Conservation (phyloP, 1,140 invertebrate species). For the Asbolus verrucosus region DNA sequence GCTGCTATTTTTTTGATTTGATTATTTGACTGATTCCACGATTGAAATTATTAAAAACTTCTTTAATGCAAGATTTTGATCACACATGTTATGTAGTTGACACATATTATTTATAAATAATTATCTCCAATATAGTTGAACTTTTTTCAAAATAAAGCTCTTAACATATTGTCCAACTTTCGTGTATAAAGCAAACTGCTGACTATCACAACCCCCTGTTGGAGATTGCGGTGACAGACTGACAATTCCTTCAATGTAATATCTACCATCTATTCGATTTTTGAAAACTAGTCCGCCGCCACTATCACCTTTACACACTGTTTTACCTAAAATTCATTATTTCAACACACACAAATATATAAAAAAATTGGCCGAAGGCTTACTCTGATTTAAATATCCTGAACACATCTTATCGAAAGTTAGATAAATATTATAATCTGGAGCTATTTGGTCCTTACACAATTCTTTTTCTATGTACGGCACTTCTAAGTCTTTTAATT, state of each 20-base stretch:
- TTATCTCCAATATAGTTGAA: background rate
- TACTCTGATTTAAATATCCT: constrained; percentile 47
- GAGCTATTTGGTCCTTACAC: constrained; percentile 47
- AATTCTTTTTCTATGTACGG: constrained; percentile 42
- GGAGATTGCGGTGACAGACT: constrained; percentile 38
- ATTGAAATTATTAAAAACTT: too few species aligned
- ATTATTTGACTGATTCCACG: too few species aligned
- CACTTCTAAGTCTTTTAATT: constrained; percentile 53
- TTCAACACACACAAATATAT: too few species aligned
- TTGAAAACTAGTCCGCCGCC: constrained; percentile 55
- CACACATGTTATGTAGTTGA: too few species aligned
- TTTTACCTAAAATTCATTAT: constrained; percentile 48
- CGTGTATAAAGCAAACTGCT: constrained; percentile 53
- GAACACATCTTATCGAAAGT: constrained; percentile 55
- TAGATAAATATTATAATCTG: constrained; percentile 50
- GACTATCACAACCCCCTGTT: constrained; percentile 46
- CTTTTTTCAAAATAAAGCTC: background rate
- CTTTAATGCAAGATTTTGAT: too few species aligned
- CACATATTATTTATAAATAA: too few species aligned
- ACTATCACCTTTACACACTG: constrained; percentile 57
- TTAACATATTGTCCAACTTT: constrained; percentile 47
- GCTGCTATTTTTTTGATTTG: too few species aligned
- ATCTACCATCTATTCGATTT: constrained; percentile 42
- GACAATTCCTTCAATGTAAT: constrained; percentile 55
- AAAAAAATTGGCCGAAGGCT: background rate